These are phyloP conservation scores for Ellobium chinense DNA, from an alignment of 2,888 invertebrate genomes.

Conservation along the genomic window DNA sequence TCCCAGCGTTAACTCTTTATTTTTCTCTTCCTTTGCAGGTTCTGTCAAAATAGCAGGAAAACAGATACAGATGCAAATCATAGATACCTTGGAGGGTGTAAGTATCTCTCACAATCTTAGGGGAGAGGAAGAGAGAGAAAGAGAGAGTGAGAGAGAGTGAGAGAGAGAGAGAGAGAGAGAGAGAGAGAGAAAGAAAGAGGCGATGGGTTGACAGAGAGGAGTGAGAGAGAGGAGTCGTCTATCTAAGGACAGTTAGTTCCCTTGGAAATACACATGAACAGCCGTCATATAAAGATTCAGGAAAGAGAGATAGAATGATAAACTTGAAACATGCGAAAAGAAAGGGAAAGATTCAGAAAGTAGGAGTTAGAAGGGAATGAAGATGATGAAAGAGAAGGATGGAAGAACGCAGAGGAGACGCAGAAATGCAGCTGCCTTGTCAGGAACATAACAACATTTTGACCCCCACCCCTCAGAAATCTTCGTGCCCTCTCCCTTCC, in stretches of 20 bases:
- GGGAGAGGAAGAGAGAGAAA: neutral
- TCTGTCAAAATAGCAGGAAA: constrained; percentile 57
- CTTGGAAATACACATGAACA: neutral
- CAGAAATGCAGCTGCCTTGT: no score
- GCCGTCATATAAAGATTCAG: neutral
- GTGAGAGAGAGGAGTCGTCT: neutral
- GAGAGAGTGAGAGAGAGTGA: neutral
- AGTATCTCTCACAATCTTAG: constrained; percentile 8
- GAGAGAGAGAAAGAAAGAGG: neutral
- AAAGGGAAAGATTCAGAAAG: neutral
- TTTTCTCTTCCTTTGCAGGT: constrained; percentile 37
- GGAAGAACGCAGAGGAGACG: no score
- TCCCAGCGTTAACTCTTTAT: no score
- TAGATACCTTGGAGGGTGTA: constrained; percentile 62
- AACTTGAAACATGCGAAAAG: neutral
- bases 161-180: neutral
- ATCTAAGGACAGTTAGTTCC: no score
- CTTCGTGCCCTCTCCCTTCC: no score
- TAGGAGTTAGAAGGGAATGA: no score
- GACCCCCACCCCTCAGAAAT: no score
- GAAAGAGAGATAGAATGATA: neutral
- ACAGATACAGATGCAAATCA: constrained; percentile 57
- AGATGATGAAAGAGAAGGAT: no score
- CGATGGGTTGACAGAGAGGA: neutral
- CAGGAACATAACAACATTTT: no score